Evolutionary conservation across 2,888 invertebrate genomes (phyloP), one percentile per base, ranked within the genome.

Genomic region (Schizotus pectinicornis): DNA sequence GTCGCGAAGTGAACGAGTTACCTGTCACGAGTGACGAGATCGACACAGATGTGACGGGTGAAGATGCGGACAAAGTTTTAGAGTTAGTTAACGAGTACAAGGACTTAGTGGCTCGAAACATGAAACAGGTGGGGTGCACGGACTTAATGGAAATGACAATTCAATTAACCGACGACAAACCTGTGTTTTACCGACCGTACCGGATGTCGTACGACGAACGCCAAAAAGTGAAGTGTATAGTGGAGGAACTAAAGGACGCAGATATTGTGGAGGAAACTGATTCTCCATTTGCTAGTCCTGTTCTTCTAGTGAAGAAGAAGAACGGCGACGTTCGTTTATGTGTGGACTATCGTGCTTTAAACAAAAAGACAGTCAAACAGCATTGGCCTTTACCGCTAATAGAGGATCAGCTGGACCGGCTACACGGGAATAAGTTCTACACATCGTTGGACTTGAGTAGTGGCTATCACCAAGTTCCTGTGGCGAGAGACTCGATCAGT

Each of bases 301-400:
- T 58, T 7, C 13, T 60, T 1, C 22, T 57, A n/a, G 56, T 60
- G 32, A 51, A 51, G 30, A 60, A 60, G 37, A 57, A 57, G 9
- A 48, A 8, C 1, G 55, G 55, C 6, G 55, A 56, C n/a, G 34
- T 46, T 1, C 8, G 50, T 13, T 37, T 57, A 38, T 57, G 57
- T 14, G 47, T 57, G 1, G 46, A 57, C 22, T 58, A 54, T 14
- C 13, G 58, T 6, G 41, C 46, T n/a, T 9, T 57, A 30, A 57
- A 57, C 32, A 47, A 34, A 7, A 45, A 57, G 30, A 57, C 57
- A 1, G 31, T 57, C 9, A 57, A 57, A 39, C 35, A 57, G n/a
- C 49, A 42, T 6, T 49, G 33, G 9, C 51, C 56, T 8, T 14
- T 59, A 7, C 53, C 54, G 22, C 39, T 7, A 6, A 41, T 54